Percentiles rank a stretch among this genome's conserved stretches.
Evolutionary conservation across 1,140 invertebrate genomes (phyloP).

Genomic region (Cherax quadricarinatus): DNA sequence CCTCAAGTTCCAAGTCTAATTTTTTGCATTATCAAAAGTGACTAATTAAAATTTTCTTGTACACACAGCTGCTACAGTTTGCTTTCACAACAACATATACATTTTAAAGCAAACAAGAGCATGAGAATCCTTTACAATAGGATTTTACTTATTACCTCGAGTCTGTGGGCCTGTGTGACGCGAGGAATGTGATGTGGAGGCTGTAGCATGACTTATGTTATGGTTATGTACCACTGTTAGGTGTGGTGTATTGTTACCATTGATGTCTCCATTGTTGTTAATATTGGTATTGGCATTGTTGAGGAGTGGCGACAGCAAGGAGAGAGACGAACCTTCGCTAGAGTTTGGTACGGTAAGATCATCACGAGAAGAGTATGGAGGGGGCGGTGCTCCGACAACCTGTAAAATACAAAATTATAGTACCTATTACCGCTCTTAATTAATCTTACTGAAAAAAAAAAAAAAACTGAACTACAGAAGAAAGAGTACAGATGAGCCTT

Average conservation of each 20-base stretch:
- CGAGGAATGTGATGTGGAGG: constrained; percentile 24
- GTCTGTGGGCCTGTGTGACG: constrained; percentile 23
- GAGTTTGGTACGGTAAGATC: constrained; percentile 30
- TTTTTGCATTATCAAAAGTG: not conserved
- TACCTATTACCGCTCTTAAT: not conserved
- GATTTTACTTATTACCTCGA: constrained; percentile 6
- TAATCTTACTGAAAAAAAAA: no score
- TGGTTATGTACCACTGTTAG: constrained; percentile 44
- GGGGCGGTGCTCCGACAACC: constrained; percentile 63
- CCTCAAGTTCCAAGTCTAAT: not conserved
- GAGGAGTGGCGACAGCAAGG: constrained; percentile 51
- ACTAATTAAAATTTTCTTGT: not conserved
- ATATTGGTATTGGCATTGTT: constrained; percentile 29
- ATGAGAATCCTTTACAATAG: not conserved
- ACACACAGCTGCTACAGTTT: not conserved
- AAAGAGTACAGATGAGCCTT: no score
- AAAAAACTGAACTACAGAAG: no score
- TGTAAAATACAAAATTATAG: not conserved
- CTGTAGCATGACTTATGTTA: constrained; percentile 27
- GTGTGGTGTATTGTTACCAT: constrained; percentile 53
- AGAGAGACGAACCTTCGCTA: constrained; percentile 38
- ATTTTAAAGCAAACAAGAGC: not conserved
- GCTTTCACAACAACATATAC: not conserved
- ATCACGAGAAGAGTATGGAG: constrained; percentile 58
- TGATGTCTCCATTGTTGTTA: constrained; percentile 65